Evolutionary conservation across 2,888 invertebrate genomes (phyloP), one percentile per base, ranked within the genome.

Genomic region (Lycocerus yunnanus): DNA sequence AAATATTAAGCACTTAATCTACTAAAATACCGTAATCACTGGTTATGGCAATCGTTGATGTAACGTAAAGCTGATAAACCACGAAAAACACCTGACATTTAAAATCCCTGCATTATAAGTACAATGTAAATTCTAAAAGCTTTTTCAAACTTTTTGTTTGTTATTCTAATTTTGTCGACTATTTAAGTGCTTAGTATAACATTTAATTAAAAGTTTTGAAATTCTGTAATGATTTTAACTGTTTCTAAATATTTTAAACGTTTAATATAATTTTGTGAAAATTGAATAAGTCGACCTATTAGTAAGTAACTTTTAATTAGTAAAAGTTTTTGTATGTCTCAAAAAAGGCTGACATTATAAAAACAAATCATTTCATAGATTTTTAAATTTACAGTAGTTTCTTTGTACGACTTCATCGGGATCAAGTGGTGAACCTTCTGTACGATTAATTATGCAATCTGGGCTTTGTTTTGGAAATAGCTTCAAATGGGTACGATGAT

Each of bases 151-250:
- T 63, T 63, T 63, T 63, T 18, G 61, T 63, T 63, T 63, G 61
- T 18, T 63, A 63, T 63, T 63, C 61, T 63, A 63, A 63, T 63
- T 63, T 16, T 63, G 61, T 63, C 16, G 61, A 63, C 61, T 63
- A 63, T 63, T 63, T 63, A 63, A 63, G 61, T 18, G 61, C 61
- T 63, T 18, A 63, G 20, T 63, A 20, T 18, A 63, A 63, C 61
- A 63, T 63, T 63, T 63, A 63, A 63, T 63, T 63, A 63, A 63
- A 63, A 63, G 61, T 63, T 63, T 63, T 63, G 61, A 63, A 63
- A 63, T 63, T 63, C 20, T 63, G 8, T 63, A 63, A 63, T n/a
- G 61, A 63, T 63, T 63, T 60, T 63, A 63, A 63, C 61, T 18
- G 61, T 63, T 63, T 63, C 61, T 63, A 63, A 18, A 63, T 63